phyloP scores from a whole-genome alignment of 2,888 invertebrate genomes.

The Dynastes maya region DNA sequence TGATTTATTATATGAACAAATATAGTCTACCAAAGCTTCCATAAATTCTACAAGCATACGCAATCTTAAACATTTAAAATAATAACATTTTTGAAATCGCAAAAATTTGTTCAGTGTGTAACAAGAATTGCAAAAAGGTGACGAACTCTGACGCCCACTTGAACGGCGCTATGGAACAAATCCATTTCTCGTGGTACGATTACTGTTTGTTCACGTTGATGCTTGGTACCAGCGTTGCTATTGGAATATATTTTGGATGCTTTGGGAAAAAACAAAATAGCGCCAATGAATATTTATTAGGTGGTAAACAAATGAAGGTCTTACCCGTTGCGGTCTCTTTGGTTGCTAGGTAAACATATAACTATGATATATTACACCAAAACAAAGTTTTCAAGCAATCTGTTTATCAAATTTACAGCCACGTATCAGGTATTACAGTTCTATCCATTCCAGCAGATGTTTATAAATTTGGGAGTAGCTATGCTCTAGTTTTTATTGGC shows the following conservation, averaged over 20 bases:
- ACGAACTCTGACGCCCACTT: not conserved
- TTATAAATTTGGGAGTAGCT: slow-evolving; percentile 81
- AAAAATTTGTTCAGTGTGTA: too few species aligned
- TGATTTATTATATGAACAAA: slow-evolving; percentile 26
- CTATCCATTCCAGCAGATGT: slow-evolving; percentile 84
- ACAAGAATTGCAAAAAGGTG: not conserved
- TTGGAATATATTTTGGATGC: slow-evolving; percentile 70
- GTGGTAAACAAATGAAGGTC: slow-evolving; percentile 79
- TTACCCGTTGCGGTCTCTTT: slow-evolving; percentile 81
- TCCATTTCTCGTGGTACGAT: slow-evolving; percentile 58
- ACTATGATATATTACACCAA: not conserved
- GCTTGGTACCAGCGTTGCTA: slow-evolving; percentile 56
- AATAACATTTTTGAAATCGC: too few species aligned
- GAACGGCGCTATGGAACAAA: not conserved
- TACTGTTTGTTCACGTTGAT: slow-evolving; percentile 57
- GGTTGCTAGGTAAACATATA: slow-evolving; percentile 75
- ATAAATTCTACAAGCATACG: not conserved
- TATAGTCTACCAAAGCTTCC: not conserved
- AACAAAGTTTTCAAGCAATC: too few species aligned
- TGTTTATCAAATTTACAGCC: slow-evolving; percentile 70
- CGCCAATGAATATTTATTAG: slow-evolving; percentile 79
- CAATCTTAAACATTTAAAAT: too few species aligned
- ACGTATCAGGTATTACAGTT: slow-evolving; percentile 82
- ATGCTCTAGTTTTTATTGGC: slow-evolving; percentile 70
- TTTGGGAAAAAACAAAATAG: slow-evolving; percentile 73